Base-by-base conservation (phyloP, 2,888 invertebrate genomes). In the Ornithoptera priamus region DNA sequence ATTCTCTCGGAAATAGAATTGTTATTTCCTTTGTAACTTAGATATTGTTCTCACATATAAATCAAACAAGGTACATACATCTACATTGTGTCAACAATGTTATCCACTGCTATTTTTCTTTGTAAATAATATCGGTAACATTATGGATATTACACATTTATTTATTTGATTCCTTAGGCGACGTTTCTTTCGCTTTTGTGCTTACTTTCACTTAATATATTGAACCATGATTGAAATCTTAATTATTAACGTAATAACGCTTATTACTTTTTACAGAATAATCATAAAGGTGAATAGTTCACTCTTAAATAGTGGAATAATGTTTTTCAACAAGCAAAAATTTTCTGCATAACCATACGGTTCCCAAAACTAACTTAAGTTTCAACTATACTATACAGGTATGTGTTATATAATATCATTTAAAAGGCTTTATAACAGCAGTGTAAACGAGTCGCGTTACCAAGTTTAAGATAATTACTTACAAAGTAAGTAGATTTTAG, bases 381-480 rank as follows among this genome's bases (percentile, higher is more conserved):
- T 46, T 12, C 46, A 17, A 46, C 46, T 46, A 17, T 46, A 30
- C 10, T 46, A 7, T 18, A 53, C 53, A n/a, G 5, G 53, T n/a
- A n/a, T 18, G 18, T 46, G 7, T 15, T 46, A 7, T 46, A 50
- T 50, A 15, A 53, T 53, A n/a, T n/a, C 53, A n/a, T 15, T 46
- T 15, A 46, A 30, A 22, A 58, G 22, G 15, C 24, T 58, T 36
- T 6, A 4, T 60, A n/a, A 8, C 36, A 36, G 18, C 17, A 36
- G 22, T 36, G 8, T 18, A 61, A 61, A 18, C 39, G 20, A 61
- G 20, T 36, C 17, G 30, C 8, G 65, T 61, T 50, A 66, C 59
- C 39, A 57, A 62, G 62, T 66, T 58, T 12, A 58, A 70, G 62
- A 69, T 69, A 69, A 62, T 68, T 61, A 61, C 56, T 24, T 56